A percentile compares a stretch with the other conserved stretches of the same genome.
phyloP scores from a whole-genome alignment of 64 coral and sea anemone species.

The Montipora efflorescens region DNA sequence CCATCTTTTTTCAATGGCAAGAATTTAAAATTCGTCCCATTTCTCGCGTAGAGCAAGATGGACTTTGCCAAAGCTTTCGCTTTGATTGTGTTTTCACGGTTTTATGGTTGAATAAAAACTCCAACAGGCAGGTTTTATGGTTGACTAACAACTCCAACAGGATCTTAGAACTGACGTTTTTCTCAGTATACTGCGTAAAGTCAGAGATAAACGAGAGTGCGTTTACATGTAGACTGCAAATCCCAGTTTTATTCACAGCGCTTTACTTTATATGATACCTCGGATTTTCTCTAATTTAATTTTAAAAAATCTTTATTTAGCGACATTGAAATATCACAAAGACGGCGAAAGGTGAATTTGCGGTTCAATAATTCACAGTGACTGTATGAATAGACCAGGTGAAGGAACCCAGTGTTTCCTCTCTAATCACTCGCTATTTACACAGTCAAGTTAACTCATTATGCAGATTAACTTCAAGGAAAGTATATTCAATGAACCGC shows the following conservation, averaged over 20 bases:
- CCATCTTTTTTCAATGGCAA: too few relatives aligned
- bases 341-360: neutral
- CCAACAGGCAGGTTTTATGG: too few relatives aligned
- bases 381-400: constrained; percentile 37
- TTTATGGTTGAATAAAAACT: too few relatives aligned
- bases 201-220: neutral
- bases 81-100: too few relatives aligned
- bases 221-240: neutral
- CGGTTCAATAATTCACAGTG: neutral
- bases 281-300: neutral
- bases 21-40: too few relatives aligned
- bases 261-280: neutral
- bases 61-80: too few relatives aligned
- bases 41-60: too few relatives aligned
- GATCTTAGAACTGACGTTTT: neutral
- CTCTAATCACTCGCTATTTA: constrained; percentile 50
- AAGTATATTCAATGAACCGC: constrained; percentile 8
- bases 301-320: constrained; percentile 1
- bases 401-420: constrained; percentile 30
- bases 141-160: neutral
- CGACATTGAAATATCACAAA: neutral
- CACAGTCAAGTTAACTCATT: constrained; percentile 41
- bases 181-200: neutral
- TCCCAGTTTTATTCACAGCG: too few relatives aligned
- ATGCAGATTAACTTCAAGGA: constrained; percentile 24